Evolutionary conservation across 2,113 vertebrate species (phyloP).

Genomic region (Isurus oxyrinchus): DNA sequence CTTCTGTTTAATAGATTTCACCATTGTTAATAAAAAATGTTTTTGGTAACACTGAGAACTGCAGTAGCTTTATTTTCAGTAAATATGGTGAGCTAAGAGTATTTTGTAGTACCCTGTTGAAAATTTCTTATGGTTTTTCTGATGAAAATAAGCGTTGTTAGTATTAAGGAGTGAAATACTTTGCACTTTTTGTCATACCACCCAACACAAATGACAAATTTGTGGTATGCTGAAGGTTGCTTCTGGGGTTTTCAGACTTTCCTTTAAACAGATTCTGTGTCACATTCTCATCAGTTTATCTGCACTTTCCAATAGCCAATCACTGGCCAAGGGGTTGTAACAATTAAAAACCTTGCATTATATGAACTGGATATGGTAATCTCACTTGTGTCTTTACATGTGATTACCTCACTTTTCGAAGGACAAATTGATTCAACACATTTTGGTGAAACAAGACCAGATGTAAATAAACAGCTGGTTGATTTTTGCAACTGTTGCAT

Average conservation of each 20-base stretch:
- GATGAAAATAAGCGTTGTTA: background rate
- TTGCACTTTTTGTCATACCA: background rate
- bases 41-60: background rate
- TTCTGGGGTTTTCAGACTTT: background rate
- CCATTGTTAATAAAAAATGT: background rate
- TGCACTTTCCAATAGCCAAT: background rate
- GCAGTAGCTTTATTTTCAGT: background rate
- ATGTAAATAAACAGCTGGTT: background rate
- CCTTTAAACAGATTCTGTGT: background rate
- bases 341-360: background rate
- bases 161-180: background rate
- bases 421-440: background rate
- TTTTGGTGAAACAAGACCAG: background rate
- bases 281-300: background rate
- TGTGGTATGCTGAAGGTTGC: background rate
- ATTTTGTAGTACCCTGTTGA: background rate
- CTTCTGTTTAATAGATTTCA: background rate
- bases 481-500: background rate
- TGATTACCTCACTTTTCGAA: background rate
- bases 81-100: background rate
- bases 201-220: background rate
- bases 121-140: background rate
- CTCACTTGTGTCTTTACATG: background rate
- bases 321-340: background rate
- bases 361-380: background rate